Base-by-base conservation (phyloP, 2,113 vertebrate species). In the Nothobranchius furzeri region DNA sequence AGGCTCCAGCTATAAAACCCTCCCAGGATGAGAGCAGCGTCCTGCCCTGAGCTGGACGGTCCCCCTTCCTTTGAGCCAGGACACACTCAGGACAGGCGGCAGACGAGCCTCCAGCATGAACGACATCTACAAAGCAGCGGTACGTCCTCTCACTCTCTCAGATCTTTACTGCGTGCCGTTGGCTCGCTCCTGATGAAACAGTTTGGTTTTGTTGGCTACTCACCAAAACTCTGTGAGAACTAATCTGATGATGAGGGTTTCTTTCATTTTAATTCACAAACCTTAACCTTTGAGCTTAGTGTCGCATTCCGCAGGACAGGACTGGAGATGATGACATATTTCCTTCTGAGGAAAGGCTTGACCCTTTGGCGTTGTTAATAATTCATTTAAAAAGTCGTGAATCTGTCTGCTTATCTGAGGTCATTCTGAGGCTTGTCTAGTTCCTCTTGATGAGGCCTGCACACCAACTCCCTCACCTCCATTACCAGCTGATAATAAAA, bases 61-160 rank as follows among this genome's bases (percentile, higher is more conserved):
- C 73, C 76, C 76, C 75, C 52, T 75, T 64, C 75, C 68, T 85
- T 78, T 77, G 85, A 80, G 84, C 72, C 87, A 84, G 85, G 74
- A 89, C 84, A 49, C 66, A 60, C 37, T 61, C 76, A 64, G 70
- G 72, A 86, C 85, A 75, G 82, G 85, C 73, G 85, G 80, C 81
- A 70, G 81, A 78, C 79, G 20, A 87, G 73, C 77, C 65, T 68
- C 76, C 84, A 82, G 73, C 81, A 92, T 92, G 90, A 92, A 92
- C 83, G 90, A 92, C 84, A 92, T 92, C 88, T 92, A 92, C 86
- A 92, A 92, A 81, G 90, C 90, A 81, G 90, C 89, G 90, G 90
- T 92, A 92, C 13, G 88, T 84, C 57, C 64, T 60, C 67, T 51
- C 30, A 10, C 56, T 49, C 20, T 6, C 50, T 54, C 57, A 45